Percentiles rank a stretch among this genome's conserved stretches.
Evolutionary conservation across 2,113 vertebrate genomes (phyloP).

Genomic region (Tachysurus vachellii): DNA sequence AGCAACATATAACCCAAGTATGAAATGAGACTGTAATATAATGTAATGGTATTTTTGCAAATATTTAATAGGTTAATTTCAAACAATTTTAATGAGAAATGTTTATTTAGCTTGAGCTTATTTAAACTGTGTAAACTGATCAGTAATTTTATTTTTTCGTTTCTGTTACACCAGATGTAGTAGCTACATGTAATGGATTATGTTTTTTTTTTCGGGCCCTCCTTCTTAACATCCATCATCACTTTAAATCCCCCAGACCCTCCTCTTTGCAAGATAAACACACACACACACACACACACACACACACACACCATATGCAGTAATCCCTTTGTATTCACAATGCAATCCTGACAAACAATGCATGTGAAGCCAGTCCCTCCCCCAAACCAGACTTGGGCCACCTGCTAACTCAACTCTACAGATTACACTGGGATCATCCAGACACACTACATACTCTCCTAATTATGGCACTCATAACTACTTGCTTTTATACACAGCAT

Average conservation of each 20-base stretch:
- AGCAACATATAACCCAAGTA: background rate
- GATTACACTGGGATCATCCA: slow-evolving; percentile 42
- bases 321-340: slow-evolving; percentile 78
- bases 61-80: background rate
- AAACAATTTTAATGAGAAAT: background rate
- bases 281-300: slow-evolving; percentile 53
- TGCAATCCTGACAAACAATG: slow-evolving; percentile 71
- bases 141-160: background rate
- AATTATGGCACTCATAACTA: background rate
- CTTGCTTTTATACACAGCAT: background rate
- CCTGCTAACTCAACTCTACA: slow-evolving; percentile 65
- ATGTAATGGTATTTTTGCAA: background rate
- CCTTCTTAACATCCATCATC: slow-evolving; percentile 63
- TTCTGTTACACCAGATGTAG: background rate
- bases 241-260: slow-evolving; percentile 53
- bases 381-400: slow-evolving; percentile 66
- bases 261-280: slow-evolving; percentile 41
- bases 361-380: slow-evolving; percentile 67
- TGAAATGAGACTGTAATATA: background rate
- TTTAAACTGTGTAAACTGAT: background rate
- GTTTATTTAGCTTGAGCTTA: background rate
- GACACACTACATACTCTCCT: background rate
- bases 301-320: slow-evolving; percentile 61
- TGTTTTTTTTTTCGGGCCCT: slow-evolving; percentile 48
- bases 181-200: slow-evolving; percentile 42